Evolutionary conservation across 2,888 invertebrate genomes (phyloP), one percentile per base, ranked within the genome.

Genomic region (Sclerodermus sp.): DNA sequence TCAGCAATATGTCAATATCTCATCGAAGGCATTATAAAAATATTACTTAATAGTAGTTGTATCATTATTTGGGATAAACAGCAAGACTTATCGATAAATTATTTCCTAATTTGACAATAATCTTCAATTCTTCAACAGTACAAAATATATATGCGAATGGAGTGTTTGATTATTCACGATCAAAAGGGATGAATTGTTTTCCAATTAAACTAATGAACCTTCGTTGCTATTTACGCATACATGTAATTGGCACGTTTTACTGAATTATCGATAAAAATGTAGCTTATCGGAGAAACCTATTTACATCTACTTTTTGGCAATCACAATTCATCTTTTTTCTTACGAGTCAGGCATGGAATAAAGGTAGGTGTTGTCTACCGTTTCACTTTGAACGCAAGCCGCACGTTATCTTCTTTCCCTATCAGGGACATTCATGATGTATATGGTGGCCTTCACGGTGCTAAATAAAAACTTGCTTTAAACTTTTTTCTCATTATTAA

Each of bases 401-500:
- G 60, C 54, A 31, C 56, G 64, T 38, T 68, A 66, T 4, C 45
- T 57, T 36, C 64, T 51, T 30, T 70, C 66, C 13, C 66, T 62
- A 36, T 60, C 66, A 1, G 68, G 66, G 0, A 63, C 69, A 12
- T 69, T 69, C 12, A 69, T 48, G 15, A 69, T 38, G n/a, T 63
- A 58, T 38, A 69, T 67, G 9, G 65, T 66, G 37, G 69, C 68
- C 49, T 50, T 64, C 1, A 48, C 57, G 8, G 40, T 15, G 12
- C 69, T 68, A 18, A 17, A 51, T 54, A 45, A 36, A 5, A 12
- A 39, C 15, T 1, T 23, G 40, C 3, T 29, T 29, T 13, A 13
- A 3, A 16, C 38, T 38, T 15, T 17, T 2, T 14, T 38, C 15
- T 9, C 38, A 17, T 15, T 6, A 31, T 15, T 4, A 13, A 41